A percentile compares a stretch with the other conserved stretches of the same genome.
These are phyloP conservation scores for Lanistes nyassanus DNA, from an alignment of 1,140 invertebrate genomes.

Conservation along the genomic window DNA sequence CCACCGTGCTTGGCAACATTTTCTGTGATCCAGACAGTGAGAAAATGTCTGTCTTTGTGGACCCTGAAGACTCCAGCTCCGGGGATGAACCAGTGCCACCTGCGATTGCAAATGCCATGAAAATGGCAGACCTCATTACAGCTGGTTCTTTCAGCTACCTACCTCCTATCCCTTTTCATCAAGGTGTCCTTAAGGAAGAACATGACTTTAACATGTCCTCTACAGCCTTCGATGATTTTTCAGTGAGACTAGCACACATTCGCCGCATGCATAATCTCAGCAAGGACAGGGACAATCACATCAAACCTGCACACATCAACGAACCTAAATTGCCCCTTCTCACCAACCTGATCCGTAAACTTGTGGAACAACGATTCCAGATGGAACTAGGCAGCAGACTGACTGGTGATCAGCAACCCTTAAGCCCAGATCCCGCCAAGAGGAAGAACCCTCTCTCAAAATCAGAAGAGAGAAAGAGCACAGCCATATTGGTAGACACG, in stretches of 20 bases:
- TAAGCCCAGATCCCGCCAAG: background rate
- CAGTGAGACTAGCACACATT: constrained; percentile 47
- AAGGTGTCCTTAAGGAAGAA: constrained; percentile 24
- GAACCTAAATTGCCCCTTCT: constrained; percentile 64
- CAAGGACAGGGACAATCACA: constrained; percentile 32
- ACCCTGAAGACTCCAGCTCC: constrained; percentile 33
- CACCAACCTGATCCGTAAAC: constrained; percentile 62
- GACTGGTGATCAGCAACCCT: background rate
- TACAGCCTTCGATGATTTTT: constrained; percentile 11
- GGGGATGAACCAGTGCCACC: constrained; percentile 27
- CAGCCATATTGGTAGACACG: constrained; percentile 23
- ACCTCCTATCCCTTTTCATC: constrained; percentile 40
- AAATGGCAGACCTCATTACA: constrained; percentile 49
- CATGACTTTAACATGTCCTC: background rate
- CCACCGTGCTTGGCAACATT: constrained; percentile 92
- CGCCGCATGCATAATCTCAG: constrained; percentile 62
- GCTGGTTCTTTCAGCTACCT: constrained; percentile 37
- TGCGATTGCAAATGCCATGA: constrained; percentile 31
- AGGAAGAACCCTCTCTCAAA: background rate
- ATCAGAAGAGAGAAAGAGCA: constrained; percentile 19
- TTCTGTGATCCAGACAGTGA: constrained; percentile 62
- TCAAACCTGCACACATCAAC: constrained; percentile 40
- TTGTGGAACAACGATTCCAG: constrained; percentile 65
- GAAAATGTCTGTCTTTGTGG: constrained; percentile 9
- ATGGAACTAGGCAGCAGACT: constrained; percentile 45